A percentile compares a stretch with the other conserved stretches of the same genome.
phyloP scores from a whole-genome alignment of 2,888 invertebrate species.

The Deilephila elpenor region DNA sequence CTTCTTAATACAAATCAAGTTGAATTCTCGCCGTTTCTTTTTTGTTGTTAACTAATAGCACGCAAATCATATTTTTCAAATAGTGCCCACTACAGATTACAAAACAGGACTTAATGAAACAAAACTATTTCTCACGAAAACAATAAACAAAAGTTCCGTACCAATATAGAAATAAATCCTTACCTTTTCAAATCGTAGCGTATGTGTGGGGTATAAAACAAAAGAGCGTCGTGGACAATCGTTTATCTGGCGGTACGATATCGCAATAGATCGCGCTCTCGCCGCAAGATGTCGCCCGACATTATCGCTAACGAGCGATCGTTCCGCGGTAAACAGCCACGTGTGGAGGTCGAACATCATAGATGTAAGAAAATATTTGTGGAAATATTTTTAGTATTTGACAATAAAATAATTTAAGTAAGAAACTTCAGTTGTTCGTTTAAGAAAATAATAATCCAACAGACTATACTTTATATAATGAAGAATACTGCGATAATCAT shows the following conservation, averaged over 20 bases:
- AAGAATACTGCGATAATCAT: no score
- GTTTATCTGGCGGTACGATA: conserved; percentile 36
- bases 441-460: no score
- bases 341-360: conserved; percentile 36
- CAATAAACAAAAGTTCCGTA: no score
- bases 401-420: not conserved
- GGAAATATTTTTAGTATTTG: not conserved
- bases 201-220: conserved; percentile 41
- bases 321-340: conserved; percentile 55
- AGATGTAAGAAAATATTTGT: not conserved
- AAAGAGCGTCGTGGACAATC: conserved; percentile 40
- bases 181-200: not conserved
- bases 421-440: no score
- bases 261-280: conserved; percentile 42
- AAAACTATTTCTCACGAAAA: no score
- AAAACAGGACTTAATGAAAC: no score
- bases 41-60: no score
- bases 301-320: conserved; percentile 71
- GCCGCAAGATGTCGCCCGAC: conserved; percentile 64
- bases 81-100: no score
- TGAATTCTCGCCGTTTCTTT: no score
- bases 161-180: not conserved
- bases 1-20: no score
- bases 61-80: no score
- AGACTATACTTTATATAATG: no score